Evolutionary conservation across 2,888 invertebrate genomes (phyloP).

Genomic region (Galeopsomyia nigrocyanea): DNA sequence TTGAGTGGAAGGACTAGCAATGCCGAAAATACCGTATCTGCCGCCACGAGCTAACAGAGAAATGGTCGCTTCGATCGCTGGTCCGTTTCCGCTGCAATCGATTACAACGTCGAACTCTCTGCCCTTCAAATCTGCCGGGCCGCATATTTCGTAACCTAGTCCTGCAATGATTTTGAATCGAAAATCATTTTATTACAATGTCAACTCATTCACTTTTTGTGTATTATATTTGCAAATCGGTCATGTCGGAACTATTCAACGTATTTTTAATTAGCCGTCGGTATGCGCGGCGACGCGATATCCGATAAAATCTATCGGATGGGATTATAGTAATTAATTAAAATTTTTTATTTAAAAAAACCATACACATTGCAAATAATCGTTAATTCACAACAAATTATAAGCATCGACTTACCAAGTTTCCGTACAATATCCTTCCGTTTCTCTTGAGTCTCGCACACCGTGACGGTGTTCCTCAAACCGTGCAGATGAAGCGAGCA

Average conservation of each 20-base stretch:
- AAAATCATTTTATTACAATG: too few relatives aligned
- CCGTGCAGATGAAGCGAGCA: slow-evolving; percentile 78
- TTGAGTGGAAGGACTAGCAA: slow-evolving; percentile 72
- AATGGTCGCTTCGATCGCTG: slow-evolving; percentile 77
- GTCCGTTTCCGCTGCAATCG: slow-evolving; percentile 81
- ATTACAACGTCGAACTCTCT: slow-evolving; percentile 76
- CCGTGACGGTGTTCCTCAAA: slow-evolving; percentile 75
- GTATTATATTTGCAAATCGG: too few relatives aligned
- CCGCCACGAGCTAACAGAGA: slow-evolving; percentile 74
- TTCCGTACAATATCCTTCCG: slow-evolving; percentile 59
- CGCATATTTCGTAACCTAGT: slow-evolving; percentile 73
- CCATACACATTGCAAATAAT: too few relatives aligned
- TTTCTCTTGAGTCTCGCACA: slow-evolving; percentile 76
- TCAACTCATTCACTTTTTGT: too few relatives aligned
- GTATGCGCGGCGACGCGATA: too few relatives aligned
- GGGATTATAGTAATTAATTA: too few relatives aligned
- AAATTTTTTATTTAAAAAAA: too few relatives aligned
- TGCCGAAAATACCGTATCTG: slow-evolving; percentile 79
- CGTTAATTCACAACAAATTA: too few relatives aligned
- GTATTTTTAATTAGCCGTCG: too few relatives aligned
- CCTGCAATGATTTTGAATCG: slow-evolving; percentile 67
- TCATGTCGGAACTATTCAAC: not conserved
- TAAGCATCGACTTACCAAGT: slow-evolving; percentile 54
- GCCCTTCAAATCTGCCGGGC: slow-evolving; percentile 72
- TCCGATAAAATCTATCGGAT: too few relatives aligned